Evolutionary conservation across 2,888 invertebrate species (phyloP), one percentile per base, ranked within the genome.

Genomic region (Acleris emargana): DNA sequence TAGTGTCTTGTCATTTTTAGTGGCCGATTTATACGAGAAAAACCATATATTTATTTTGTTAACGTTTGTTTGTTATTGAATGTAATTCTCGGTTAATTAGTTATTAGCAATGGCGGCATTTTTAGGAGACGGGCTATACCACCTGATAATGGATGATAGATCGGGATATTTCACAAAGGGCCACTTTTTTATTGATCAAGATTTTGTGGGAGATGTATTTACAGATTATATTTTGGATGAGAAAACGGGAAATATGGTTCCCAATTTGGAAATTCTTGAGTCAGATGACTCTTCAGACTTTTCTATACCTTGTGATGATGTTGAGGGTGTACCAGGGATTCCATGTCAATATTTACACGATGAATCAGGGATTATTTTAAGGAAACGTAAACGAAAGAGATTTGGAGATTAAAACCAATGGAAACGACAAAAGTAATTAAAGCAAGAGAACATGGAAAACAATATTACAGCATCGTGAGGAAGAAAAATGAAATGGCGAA

Each of bases 351-450:
- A 55, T 43, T 55, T 55, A 55, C 18, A 55, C 9, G 55, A 43
- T 16, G 25, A 55, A 55, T 55, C 43, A n/a, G 55, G 55, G 25
- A 55, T 55, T 43, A 3, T 55, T 55, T 43, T 43, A 55, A 55
- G 22, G 25, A 43, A 55, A 43, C 55, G 43, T 22, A 22, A 22
- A 22, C 22, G 22, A 2, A 22, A 22, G 42, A 13, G 43, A 42
- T 43, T 20, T 42, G 22, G 43, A 45, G 43, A 43, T 45, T 25
- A 55, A 55, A 55, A 55, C 55, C 38, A 55, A 55, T 55, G 55
- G 55, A 55, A 55, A 55, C 43, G 55, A 55, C 42, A 55, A 25
- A 55, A 55, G 55, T 55, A 42, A 55, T 43, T 55, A 55, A 55
- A 55, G 55, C 55, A 25, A 55, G 43, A 43, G 55, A 55, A 43